Evolutionary conservation across 2,888 invertebrate species (phyloP), one percentile per base, ranked within the genome.

Genomic region (Aphidoletes aphidimyza): DNA sequence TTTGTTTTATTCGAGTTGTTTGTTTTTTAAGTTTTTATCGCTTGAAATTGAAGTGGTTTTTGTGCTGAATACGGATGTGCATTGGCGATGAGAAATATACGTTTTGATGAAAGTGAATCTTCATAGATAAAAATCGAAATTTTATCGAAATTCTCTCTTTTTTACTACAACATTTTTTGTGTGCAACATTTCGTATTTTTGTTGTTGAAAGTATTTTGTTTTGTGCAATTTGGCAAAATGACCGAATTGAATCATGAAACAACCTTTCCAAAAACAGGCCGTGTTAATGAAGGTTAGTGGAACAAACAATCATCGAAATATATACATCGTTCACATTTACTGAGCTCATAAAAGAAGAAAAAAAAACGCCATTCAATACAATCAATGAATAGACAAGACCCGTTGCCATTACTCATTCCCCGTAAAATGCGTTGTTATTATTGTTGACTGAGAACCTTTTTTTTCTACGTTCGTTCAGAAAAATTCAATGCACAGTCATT

Each of bases 271-370:
- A 92, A 92, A 89, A 91, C 92, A 87, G 94, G 94, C 86, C 92
- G 93, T 88, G 94, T 94, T 84, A 94, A 91, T 88, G 93, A 93
- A 91, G 92, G 92, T 92, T 88, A 88, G 89, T 87, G 36, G 49
- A 83, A 83, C 83, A 83, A 83, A 9, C 5, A 83, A 84, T 22
- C 39, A 83, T 83, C 34, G 84, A 85, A 85, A 85, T 84, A 85
- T 86, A 5, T 19, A 17, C 17, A 17, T 81, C 37, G 81, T 22
- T 81, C n/a, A n/a, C n/a, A n/a, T n/a, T n/a, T n/a, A n/a, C n/a
- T n/a, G n/a, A n/a, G n/a, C n/a, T n/a, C n/a, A n/a, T n/a, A n/a
- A n/a, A n/a, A n/a, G n/a, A n/a, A 81, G 37, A 81, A 11, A 26
- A 59, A 6, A 11, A n/a, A n/a, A 54, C 1, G 5, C 22, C 54